Base-by-base conservation (phyloP, 2,888 invertebrate genomes). In the Spialia ferax region DNA sequence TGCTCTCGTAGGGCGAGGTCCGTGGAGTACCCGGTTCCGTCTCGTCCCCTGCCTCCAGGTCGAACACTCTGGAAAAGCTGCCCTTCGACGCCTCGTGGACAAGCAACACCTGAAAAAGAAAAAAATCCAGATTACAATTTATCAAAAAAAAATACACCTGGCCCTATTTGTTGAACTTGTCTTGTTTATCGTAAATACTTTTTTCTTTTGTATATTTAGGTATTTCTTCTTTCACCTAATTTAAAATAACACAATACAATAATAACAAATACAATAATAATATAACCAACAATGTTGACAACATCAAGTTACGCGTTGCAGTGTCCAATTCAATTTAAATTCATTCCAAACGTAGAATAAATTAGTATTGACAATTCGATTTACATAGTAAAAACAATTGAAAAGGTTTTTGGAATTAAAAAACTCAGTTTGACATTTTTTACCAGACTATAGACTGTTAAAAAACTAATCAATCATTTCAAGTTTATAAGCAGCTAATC, bases 11-110 rank as follows among this genome's bases (percentile, higher is more conserved):
- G 60, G 98, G 98, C 91, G 96, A 97, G 60, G 97, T 97, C 81
- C 97, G 95, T 54, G 96, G 95, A 75, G 96, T 97, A 57, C 96
- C 96, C 75, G 97, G 97, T 80, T 98, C 97, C 71, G 96, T 96
- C 77, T 96, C 96, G 89, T 99, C 99, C 75, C 96, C 97, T 7
- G 98, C 97, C 89, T 98, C 98, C 82, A 99, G 96, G 89, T 99
- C 99, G 89, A 98, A 99, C 52, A 98, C 98, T 63, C 99, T 95
- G 38, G 98, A 98, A 89, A 99, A 99, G 86, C 98, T 98, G 74
- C 97, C 97, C 89, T 98, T 98, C 15, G 97, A 97, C 56, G 97
- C 97, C 89, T 98, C 97, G 87, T 98, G 98, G 70, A 98, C 97
- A 81, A 99, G 94, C 72, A 99, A 95, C 72, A 98, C 97, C 97